Conservation (phyloP, 92 coral and sea anemone genomes). For the Heliopora coerulea region DNA sequence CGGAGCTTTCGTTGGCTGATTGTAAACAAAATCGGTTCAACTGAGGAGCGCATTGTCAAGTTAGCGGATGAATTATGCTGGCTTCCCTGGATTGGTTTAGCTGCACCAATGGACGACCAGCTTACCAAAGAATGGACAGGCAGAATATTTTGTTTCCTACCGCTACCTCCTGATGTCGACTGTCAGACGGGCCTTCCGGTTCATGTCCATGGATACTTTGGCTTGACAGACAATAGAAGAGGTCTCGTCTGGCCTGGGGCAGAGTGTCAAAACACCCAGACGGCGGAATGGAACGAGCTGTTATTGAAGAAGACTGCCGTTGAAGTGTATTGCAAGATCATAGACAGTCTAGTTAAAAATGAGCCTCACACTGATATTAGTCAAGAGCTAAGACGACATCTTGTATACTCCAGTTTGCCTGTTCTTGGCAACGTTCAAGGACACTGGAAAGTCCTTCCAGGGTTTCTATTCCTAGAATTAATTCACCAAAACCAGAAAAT, state of each 20-base stretch:
- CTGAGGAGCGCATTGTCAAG: constrained; percentile 52
- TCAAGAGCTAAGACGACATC: constrained; percentile 47
- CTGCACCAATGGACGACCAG: constrained; percentile 54
- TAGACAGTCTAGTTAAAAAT: constrained; percentile 59
- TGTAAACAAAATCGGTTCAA: constrained; percentile 73
- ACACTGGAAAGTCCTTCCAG: constrained; percentile 70
- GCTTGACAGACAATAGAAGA: constrained; percentile 81
- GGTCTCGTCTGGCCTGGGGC: constrained; percentile 86
- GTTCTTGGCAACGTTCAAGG: constrained; percentile 72
- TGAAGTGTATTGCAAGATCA: constrained; percentile 72
- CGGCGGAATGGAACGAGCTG: constrained; percentile 76
- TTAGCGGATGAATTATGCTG: constrained; percentile 61
- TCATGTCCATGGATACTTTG: constrained; percentile 85
- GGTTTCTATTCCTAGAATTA: constrained; percentile 67
- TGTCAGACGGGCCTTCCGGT: constrained; percentile 81
- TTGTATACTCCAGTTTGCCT: constrained; percentile 70
- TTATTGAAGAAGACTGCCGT: constrained; percentile 66
- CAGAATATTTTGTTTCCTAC: constrained; percentile 79
- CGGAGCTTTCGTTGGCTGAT: constrained; percentile 42
- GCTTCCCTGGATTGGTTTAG: constrained; percentile 97
- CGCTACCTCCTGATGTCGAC: constrained; percentile 81
- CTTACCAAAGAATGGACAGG: constrained; percentile 52
- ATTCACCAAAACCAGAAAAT: neutral
- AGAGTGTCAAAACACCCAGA: constrained; percentile 77
- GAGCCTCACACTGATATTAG: constrained; percentile 47